These are phyloP conservation scores for Nematolebias whitei DNA, from an alignment of 2,113 vertebrate species.

Conservation along the genomic window DNA sequence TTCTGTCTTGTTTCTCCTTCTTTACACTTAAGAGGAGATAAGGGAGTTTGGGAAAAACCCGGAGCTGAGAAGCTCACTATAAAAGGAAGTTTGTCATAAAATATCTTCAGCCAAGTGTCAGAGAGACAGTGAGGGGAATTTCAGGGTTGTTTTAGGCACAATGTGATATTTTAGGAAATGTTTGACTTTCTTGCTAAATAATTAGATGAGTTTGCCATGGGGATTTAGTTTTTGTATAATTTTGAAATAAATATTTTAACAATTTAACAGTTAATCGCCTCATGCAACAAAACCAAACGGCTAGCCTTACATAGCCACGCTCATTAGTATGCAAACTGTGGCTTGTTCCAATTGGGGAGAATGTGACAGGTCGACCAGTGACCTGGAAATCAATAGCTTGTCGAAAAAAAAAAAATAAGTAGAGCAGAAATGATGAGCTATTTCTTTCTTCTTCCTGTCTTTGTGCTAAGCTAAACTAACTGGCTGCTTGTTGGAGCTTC, in stretches of 20 bases:
- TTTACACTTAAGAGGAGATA: constrained; percentile 27
- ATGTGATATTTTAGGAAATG: constrained; percentile 1
- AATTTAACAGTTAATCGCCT: too few species aligned
- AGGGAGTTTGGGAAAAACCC: constrained; percentile 20
- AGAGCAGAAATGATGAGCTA: background rate
- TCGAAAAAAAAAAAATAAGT: background rate
- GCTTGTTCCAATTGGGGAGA: background rate
- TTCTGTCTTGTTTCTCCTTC: background rate
- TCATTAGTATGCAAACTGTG: background rate
- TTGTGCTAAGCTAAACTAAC: constrained; percentile 6
- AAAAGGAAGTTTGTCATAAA: constrained; percentile 72
- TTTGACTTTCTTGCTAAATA: background rate
- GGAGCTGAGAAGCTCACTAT: constrained; percentile 57
- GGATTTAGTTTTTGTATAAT: background rate
- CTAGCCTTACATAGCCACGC: background rate
- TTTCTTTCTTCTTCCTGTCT: background rate
- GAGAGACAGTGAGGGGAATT: constrained; percentile 1
- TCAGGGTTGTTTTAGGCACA: constrained; percentile 21
- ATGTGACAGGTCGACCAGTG: background rate
- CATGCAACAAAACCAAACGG: background rate
- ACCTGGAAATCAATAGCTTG: background rate
- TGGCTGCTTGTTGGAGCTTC: background rate
- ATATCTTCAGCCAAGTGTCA: constrained; percentile 14
- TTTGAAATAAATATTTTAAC: too few species aligned
- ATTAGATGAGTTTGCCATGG: background rate